Conservation (phyloP, 2,888 invertebrate genomes). For the Trilocha varians region DNA sequence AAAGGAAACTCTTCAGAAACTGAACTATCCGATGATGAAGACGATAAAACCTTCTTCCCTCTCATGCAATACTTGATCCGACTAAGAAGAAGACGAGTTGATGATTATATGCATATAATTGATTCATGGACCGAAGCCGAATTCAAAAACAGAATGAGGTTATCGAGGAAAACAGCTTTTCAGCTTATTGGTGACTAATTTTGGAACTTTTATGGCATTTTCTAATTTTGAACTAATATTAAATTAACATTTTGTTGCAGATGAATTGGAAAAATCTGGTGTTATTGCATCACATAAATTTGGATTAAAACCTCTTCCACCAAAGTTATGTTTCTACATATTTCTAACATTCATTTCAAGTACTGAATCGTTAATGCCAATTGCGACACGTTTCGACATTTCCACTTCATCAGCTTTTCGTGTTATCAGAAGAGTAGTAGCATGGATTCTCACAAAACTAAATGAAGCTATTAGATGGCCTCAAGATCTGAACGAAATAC, state of each 20-base stretch:
- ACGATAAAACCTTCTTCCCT: slow-evolving; percentile 41
- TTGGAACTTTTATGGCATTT: too few relatives aligned
- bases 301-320: slow-evolving; percentile 45
- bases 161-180: slow-evolving; percentile 38
- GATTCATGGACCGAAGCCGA: slow-evolving; percentile 47
- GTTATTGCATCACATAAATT: slow-evolving; percentile 47
- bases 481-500: slow-evolving; percentile 30
- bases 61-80: slow-evolving; percentile 44
- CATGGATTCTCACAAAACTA: slow-evolving; percentile 46
- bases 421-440: slow-evolving; percentile 43
- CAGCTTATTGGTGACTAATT: slow-evolving; percentile 43
- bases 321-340: slow-evolving; percentile 47
- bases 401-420: slow-evolving; percentile 50
- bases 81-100: slow-evolving; percentile 34
- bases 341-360: slow-evolving; percentile 45
- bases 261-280: slow-evolving; percentile 45
- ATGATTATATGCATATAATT: slow-evolving; percentile 45
- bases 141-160: slow-evolving; percentile 40
- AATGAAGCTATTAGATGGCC: slow-evolving; percentile 48
- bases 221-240: not conserved
- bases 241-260: slow-evolving; percentile 27
- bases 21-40: slow-evolving; percentile 26
- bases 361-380: slow-evolving; percentile 44
- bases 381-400: slow-evolving; percentile 47
- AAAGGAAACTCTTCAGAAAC: slow-evolving; percentile 28